Percentiles rank a stretch among this genome's conserved stretches.
Evolutionary conservation across 2,888 invertebrate genomes (phyloP).

Genomic region (Pterostichus niger): DNA sequence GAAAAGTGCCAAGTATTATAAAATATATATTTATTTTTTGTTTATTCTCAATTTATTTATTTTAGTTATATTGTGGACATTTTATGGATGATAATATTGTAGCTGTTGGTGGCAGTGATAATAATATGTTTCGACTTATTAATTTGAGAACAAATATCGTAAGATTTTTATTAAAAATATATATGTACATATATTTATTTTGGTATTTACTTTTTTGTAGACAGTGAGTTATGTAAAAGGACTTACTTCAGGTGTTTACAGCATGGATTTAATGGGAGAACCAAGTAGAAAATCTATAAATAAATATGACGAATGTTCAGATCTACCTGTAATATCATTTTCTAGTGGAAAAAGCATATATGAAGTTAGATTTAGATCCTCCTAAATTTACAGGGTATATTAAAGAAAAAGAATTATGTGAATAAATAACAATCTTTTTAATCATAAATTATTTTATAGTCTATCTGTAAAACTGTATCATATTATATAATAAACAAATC

Average conservation of each 20-base stretch:
- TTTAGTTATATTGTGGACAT: conserved; percentile 82
- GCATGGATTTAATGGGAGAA: conserved; percentile 79
- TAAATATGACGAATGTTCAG: conserved; percentile 70
- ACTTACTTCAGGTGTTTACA: conserved; percentile 80
- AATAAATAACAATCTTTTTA: conserved; percentile 70
- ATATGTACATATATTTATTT: conserved; percentile 60
- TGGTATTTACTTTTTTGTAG: conserved; percentile 74
- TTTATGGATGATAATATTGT: conserved; percentile 80
- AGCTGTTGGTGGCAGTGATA: conserved; percentile 82
- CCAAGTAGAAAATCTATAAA: conserved; percentile 71
- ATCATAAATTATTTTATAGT: conserved; percentile 71
- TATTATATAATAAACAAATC: conserved; percentile 78
- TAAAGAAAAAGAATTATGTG: conserved; percentile 50
- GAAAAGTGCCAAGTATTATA: conserved; percentile 71
- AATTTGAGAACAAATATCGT: conserved; percentile 81
- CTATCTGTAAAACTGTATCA: conserved; percentile 70
- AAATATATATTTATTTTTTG: conserved; percentile 46
- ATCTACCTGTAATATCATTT: conserved; percentile 80
- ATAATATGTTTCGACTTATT: conserved; percentile 81
- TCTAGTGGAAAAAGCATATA: conserved; percentile 68
- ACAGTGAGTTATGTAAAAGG: conserved; percentile 79
- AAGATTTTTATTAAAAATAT: conserved; percentile 71
- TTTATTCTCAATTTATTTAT: conserved; percentile 72
- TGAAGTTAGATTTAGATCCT: conserved; percentile 39
- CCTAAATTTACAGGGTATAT: neutral